A percentile compares a stretch with the other conserved stretches of the same genome.
Evolutionary conservation across 2,797 vertebrate species (phyloP).

Genomic region (Tinamus major): DNA sequence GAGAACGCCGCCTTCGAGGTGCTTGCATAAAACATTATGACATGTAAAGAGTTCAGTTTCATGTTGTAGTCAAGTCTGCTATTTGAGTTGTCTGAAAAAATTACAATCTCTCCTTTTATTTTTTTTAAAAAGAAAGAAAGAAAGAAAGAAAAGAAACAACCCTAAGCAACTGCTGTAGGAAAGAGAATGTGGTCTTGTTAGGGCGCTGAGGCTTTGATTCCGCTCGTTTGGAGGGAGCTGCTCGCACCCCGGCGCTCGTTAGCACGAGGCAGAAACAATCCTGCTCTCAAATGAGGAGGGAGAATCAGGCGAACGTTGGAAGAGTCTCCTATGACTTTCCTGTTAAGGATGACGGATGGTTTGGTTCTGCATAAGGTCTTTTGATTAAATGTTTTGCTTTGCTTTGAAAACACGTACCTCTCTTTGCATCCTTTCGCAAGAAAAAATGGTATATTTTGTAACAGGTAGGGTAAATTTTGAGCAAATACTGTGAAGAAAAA

Average conservation of each 20-base stretch:
- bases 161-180: background rate
- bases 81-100: background rate
- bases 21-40: background rate
- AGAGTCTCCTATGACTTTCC: background rate
- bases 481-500: background rate
- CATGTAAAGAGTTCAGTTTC: background rate
- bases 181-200: conserved; percentile 22
- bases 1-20: background rate
- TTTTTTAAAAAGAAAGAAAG: background rate
- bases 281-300: background rate
- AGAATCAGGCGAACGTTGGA: conserved; percentile 10
- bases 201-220: conserved; percentile 9
- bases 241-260: conserved; percentile 6
- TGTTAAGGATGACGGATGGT: background rate
- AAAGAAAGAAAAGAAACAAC: background rate
- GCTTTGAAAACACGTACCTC: background rate
- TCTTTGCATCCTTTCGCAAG: background rate
- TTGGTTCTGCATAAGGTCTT: conserved; percentile 22
- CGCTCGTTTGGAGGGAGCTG: background rate
- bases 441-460: background rate
- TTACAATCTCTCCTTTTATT: background rate
- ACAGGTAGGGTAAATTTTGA: background rate
- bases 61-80: background rate
- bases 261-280: background rate
- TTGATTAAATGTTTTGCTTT: conserved; percentile 3